phyloP scores from a whole-genome alignment of 1,140 invertebrate species.

The Linepithema humile region DNA sequence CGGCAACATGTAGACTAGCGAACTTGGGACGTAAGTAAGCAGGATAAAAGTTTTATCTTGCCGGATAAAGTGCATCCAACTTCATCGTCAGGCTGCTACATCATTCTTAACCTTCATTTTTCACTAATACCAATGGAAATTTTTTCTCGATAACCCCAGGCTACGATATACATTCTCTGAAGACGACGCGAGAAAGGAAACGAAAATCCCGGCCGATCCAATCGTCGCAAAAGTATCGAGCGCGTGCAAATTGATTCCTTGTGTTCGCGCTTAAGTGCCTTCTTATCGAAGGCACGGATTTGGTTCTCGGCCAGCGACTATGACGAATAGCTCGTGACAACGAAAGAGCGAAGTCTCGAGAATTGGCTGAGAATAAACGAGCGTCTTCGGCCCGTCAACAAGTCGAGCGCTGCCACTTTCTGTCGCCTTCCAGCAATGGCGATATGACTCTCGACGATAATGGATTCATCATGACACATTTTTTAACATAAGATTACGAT shows the following conservation, averaged over 20 bases:
- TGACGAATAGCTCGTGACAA: constrained; percentile 58
- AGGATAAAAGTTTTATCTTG: constrained; percentile 42
- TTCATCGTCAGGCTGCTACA: constrained; percentile 13
- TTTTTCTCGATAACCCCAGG: constrained; percentile 50
- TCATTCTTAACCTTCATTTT: constrained; percentile 47
- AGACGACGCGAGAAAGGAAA: not conserved
- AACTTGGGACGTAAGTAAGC: constrained; percentile 43
- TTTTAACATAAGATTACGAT: not conserved
- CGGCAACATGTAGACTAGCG: not conserved
- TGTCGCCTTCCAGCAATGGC: not conserved
- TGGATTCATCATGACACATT: constrained; percentile 24
- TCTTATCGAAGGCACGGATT: constrained; percentile 67
- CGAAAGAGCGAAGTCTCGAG: constrained; percentile 38
- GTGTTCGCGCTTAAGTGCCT: constrained; percentile 73
- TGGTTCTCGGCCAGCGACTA: constrained; percentile 60
- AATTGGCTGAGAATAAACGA: constrained; percentile 43
- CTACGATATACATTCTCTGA: not conserved
- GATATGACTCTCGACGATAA: constrained; percentile 35
- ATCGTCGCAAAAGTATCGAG: constrained; percentile 11
- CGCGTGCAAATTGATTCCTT: constrained; percentile 73
- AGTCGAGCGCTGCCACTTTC: constrained; percentile 24
- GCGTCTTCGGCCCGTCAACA: constrained; percentile 32
- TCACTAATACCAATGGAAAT: constrained; percentile 17
- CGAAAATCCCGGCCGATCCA: not conserved
- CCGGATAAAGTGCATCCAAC: constrained; percentile 17